Conservation (phyloP, 2,888 invertebrate species). For the Ceriagrion tenellum region DNA sequence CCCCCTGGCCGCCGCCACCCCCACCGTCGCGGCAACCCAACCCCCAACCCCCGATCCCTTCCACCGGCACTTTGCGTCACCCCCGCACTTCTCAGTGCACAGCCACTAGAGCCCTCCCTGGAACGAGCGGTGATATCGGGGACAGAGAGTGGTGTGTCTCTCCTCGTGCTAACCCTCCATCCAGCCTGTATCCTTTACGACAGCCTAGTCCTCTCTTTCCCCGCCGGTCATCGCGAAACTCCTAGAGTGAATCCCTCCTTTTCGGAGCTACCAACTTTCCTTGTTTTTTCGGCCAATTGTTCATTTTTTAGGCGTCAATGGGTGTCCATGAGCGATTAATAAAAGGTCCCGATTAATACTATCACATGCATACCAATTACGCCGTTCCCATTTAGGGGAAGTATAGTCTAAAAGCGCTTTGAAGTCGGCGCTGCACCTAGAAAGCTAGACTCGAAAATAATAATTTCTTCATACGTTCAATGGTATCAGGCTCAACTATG, state of each 20-base stretch:
- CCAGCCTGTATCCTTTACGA: not conserved
- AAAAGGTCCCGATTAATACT: no score
- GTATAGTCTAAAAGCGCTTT: no score
- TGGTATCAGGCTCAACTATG: no score
- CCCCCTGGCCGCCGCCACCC: constrained; percentile 53
- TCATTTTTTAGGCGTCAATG: no score
- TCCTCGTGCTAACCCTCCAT: constrained; percentile 69
- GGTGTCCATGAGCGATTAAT: no score
- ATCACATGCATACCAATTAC: no score
- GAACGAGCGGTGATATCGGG: not conserved
- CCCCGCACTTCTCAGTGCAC: not conserved
- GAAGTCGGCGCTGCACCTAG: no score
- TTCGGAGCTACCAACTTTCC: no score
- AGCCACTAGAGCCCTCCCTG: not conserved
- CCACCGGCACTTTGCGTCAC: constrained; percentile 69
- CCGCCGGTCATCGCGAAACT: constrained; percentile 59
- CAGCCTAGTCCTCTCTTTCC: not conserved
- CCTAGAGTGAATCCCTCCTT: not conserved
- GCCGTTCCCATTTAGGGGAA: no score
- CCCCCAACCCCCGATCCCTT: constrained; percentile 43
- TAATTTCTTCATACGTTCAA: no score
- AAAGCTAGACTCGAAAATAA: no score
- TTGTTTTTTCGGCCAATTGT: no score
- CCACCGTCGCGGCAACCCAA: constrained; percentile 54
- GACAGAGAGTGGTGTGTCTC: constrained; percentile 23